Conservation (phyloP, 92 coral and sea anemone species). For the Palythoa caribaeorum region DNA sequence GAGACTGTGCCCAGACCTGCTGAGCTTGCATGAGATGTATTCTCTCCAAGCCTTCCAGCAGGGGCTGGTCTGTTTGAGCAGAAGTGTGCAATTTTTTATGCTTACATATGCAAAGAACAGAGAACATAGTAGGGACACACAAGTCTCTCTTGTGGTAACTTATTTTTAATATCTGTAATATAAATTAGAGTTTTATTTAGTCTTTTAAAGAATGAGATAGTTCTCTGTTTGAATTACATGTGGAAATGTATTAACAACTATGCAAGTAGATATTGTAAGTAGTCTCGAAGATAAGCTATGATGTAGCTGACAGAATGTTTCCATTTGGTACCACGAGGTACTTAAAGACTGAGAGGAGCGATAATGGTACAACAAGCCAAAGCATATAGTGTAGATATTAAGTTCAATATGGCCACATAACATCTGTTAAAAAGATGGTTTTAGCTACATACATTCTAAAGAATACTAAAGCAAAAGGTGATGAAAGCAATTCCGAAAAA, state of each 20-base stretch:
- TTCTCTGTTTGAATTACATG: constrained; percentile 2
- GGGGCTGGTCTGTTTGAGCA: neutral
- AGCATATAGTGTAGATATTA: neutral
- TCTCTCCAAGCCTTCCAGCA: neutral
- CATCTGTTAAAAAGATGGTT: neutral
- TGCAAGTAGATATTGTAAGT: neutral
- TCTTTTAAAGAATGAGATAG: constrained; percentile 7
- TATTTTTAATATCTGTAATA: constrained; percentile 44
- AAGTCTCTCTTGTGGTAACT: constrained; percentile 32
- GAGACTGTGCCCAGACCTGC: neutral
- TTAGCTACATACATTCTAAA: neutral
- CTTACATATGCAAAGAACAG: constrained; percentile 20
- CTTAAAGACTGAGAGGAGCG: neutral
- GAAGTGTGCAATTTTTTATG: constrained; percentile 13
- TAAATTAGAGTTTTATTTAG: constrained; percentile 33
- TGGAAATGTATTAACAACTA: constrained; percentile 28
- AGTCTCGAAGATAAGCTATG: neutral
- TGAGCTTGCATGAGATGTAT: neutral
- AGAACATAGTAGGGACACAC: constrained; percentile 10
- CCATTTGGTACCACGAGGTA: neutral
- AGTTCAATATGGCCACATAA: neutral
- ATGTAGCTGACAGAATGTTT: neutral
- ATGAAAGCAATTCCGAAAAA: neutral
- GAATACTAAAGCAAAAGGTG: neutral
- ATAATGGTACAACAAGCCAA: neutral